Base-by-base conservation (phyloP, 2,888 invertebrate genomes). In the Poecilus cupreus region DNA sequence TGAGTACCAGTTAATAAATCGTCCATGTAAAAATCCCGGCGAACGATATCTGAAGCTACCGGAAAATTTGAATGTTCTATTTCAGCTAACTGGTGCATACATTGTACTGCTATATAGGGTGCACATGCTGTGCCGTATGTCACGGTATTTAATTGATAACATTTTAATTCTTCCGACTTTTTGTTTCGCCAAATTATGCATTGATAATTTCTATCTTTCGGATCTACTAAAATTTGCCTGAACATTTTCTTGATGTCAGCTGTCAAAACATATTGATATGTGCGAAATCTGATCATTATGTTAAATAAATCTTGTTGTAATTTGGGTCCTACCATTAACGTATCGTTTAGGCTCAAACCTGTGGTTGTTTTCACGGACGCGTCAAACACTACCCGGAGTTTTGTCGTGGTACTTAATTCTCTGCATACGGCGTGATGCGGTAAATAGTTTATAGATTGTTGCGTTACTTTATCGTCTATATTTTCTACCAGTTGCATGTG, bases 371-470 rank as follows among this genome's bases (percentile, higher is more conserved):
- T 82, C 0, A 81, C 82, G 0, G 83, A 83, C 24, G 81, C 84
- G 78, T 86, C 84, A 81, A 86, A 86, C 5, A 86, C 85, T 6
- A 85, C 84, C 13, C 85, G 68, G 24, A 84, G 79, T 64, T 84
- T 85, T 4, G 86, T 86, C 3, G 85, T 86, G 2, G 75, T n/a
- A 32, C 83, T 84, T 13, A 46, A 37, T 51, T 84, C 81, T 79
- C 84, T 85, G 11, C 83, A 10, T 3, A 86, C 85, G 8, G 82
- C 83, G 79, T 86, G 85, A 81, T 86, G 86, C 1, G 86, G 85
- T 20, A 84, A n/a, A 82, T 82, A 84, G 78, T 6, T 32, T 37
- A 37, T 8, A 24, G 3, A 70, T 51, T 26, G n/a, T 43, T 22
- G 18, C 37, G 37, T 10, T 60, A 16, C n/a, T 74, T 49, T 6